Percentiles rank a stretch among this genome's conserved stretches.
These are phyloP conservation scores for Pachypeltis micranthus DNA, from an alignment of 1,140 invertebrate species.

Conservation along the genomic window DNA sequence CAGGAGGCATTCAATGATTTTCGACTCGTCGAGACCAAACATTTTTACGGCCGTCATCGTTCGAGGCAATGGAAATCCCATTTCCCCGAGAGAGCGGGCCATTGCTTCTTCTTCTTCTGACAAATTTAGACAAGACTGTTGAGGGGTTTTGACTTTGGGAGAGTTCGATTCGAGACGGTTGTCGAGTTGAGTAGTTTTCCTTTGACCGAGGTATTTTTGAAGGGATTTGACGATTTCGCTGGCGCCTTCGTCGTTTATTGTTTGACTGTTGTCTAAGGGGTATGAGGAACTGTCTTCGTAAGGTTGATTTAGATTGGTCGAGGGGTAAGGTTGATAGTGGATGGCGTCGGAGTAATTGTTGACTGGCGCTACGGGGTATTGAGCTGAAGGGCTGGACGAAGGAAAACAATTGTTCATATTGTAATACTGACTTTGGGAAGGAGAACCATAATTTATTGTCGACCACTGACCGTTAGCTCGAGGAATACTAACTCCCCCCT, in stretches of 20 bases:
- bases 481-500: background rate
- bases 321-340: too few relatives aligned
- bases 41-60: conserved; percentile 59
- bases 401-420: background rate
- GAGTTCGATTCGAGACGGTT: background rate
- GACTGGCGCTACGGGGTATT: background rate
- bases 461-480: background rate
- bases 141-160: background rate
- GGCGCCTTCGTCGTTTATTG: background rate
- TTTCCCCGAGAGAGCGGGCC: conserved; percentile 57
- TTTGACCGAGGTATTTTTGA: background rate
- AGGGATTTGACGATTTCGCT: conserved; percentile 5
- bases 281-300: background rate
- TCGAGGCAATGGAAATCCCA: conserved; percentile 72
- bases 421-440: background rate
- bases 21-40: conserved; percentile 70
- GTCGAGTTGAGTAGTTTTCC: too few relatives aligned
- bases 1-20: conserved; percentile 42
- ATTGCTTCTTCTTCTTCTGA: conserved; percentile 47
- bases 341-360: background rate
- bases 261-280: background rate
- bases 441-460: background rate
- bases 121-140: conserved; percentile 41
- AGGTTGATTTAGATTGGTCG: background rate
- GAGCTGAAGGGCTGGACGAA: background rate